Evolutionary conservation across 2,888 invertebrate genomes (phyloP).

Genomic region (Drosophila gaucha): DNA sequence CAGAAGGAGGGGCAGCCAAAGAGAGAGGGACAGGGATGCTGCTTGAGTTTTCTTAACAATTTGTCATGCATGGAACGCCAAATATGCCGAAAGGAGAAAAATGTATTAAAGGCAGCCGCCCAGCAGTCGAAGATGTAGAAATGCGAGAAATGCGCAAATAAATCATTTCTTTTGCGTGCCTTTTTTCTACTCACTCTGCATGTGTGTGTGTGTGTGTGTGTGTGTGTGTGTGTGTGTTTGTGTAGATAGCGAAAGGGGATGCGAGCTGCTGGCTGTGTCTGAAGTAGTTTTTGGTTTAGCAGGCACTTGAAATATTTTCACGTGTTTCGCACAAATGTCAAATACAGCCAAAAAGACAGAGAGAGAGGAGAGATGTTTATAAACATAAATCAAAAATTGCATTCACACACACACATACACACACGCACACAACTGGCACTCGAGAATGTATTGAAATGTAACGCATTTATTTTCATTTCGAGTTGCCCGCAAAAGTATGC

Average conservation of each 20-base stretch:
- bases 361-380: conserved; percentile 6
- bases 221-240: conserved; percentile 10
- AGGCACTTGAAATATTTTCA: conserved; percentile 81
- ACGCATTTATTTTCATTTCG: conserved; percentile 81
- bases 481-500: conserved; percentile 69
- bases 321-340: conserved; percentile 82
- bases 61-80: conserved; percentile 81
- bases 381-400: conserved; percentile 77
- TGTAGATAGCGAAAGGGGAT: conserved; percentile 42
- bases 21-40: not conserved
- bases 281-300: conserved; percentile 64
- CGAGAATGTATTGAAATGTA: conserved; percentile 78
- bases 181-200: conserved; percentile 37
- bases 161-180: conserved; percentile 81
- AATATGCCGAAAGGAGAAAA: conserved; percentile 79
- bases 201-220: conserved; percentile 12
- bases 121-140: conserved; percentile 61
- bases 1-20: not conserved
- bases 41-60: conserved; percentile 75
- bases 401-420: conserved; percentile 23
- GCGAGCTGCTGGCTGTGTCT: conserved; percentile 48
- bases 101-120: conserved; percentile 77
- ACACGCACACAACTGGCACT: conserved; percentile 19
- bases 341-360: conserved; percentile 44
- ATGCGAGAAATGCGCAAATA: conserved; percentile 81